Percentiles rank a stretch among this genome's conserved stretches.
phyloP scores from a whole-genome alignment of 2,797 vertebrate species.

The Cryptoprocta ferox region DNA sequence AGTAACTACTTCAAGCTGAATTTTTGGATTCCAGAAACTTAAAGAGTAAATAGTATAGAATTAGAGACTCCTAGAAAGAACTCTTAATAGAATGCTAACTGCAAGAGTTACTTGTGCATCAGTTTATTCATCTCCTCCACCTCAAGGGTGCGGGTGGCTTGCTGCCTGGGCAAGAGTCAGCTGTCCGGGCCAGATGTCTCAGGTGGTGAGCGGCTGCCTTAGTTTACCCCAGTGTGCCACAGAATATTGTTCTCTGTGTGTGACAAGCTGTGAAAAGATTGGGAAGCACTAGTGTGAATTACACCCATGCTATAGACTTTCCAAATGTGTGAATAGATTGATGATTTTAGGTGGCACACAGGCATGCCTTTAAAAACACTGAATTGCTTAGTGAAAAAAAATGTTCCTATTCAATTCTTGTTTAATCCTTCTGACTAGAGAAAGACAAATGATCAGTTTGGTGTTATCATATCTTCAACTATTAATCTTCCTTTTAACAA shows the following conservation, averaged over 20 bases:
- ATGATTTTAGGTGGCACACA: background rate
- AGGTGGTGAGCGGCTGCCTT: background rate
- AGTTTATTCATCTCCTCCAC: background rate
- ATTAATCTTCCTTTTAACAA: background rate
- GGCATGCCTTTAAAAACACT: background rate
- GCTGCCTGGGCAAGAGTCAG: background rate
- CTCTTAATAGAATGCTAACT: background rate
- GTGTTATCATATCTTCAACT: background rate
- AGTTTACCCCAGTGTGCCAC: background rate
- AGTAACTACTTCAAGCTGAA: background rate
- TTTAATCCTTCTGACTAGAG: background rate
- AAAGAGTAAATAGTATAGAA: background rate
- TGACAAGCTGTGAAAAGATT: background rate
- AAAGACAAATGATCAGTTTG: background rate
- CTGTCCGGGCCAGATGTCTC: background rate
- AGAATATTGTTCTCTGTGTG: background rate
- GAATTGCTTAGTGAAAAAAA: background rate
- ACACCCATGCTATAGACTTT: background rate
- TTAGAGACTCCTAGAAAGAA: background rate
- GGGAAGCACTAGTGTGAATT: background rate
- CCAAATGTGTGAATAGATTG: background rate
- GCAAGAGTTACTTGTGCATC: background rate
- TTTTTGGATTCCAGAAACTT: background rate
- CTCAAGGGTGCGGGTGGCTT: too few relatives aligned
- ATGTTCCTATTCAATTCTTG: background rate